Percentiles rank a stretch among this genome's conserved stretches.
Evolutionary conservation across 1,140 invertebrate species (phyloP).

Genomic region (Drosophila paulistorum): DNA sequence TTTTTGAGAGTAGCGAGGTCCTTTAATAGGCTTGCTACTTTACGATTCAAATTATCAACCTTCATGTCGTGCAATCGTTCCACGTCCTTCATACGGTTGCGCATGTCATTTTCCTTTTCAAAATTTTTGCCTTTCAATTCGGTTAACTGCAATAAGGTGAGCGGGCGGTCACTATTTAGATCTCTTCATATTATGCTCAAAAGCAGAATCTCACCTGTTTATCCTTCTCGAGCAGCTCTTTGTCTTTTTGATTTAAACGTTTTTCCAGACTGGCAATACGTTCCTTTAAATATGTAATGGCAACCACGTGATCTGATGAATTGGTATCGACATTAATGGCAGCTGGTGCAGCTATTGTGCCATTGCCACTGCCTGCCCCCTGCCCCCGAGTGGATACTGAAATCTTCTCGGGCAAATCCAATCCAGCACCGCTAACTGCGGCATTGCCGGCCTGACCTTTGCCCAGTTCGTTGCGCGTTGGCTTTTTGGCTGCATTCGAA

Average conservation of each 20-base stretch:
- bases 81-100: constrained; percentile 91
- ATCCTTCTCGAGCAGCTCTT: constrained; percentile 94
- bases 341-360: constrained; percentile 83
- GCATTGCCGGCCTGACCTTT: constrained; percentile 87
- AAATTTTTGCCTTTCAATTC: constrained; percentile 96
- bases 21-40: constrained; percentile 90
- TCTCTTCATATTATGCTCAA: background rate
- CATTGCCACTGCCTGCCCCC: constrained; percentile 42
- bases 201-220: constrained; percentile 88
- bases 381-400: constrained; percentile 60
- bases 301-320: constrained; percentile 96
- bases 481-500: constrained; percentile 64
- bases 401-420: constrained; percentile 81
- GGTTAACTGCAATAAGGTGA: constrained; percentile 88
- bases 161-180: background rate
- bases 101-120: constrained; percentile 92
- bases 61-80: constrained; percentile 93
- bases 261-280: constrained; percentile 96
- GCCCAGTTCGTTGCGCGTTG: constrained; percentile 79
- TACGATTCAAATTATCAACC: constrained; percentile 90
- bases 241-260: constrained; percentile 92
- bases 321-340: constrained; percentile 88
- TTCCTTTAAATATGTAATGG: constrained; percentile 96
- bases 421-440: constrained; percentile 71
- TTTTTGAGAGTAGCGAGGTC: constrained; percentile 94